Conservation (phyloP, 2,888 invertebrate genomes). For the Lasioglossum marginatum region DNA sequence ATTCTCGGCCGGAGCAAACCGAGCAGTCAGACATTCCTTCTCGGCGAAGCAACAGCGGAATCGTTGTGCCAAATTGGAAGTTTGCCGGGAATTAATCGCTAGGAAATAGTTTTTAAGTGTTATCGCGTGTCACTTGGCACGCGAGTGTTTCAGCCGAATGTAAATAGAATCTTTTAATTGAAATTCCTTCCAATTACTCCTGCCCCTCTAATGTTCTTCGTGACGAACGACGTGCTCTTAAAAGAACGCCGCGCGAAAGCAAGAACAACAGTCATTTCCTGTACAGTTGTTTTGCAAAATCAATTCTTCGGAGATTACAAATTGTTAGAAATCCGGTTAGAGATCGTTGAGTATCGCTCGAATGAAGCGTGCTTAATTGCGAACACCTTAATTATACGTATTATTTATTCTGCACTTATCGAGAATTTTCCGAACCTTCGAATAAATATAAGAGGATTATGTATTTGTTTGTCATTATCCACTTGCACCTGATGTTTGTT, state of each 20-base stretch:
- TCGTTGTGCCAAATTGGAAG: conserved; percentile 21
- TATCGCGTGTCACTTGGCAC: conserved; percentile 24
- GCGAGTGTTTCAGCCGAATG: not conserved
- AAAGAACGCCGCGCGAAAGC: not conserved
- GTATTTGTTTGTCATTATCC: not conserved
- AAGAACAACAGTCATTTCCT: not conserved
- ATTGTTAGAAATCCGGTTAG: not conserved
- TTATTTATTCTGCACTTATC: not conserved
- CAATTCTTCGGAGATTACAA: not conserved
- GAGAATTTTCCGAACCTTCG: not conserved
- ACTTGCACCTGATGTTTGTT: not conserved
- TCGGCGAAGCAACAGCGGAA: conserved; percentile 3
- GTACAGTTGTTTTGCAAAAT: not conserved
- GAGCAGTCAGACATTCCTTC: conserved; percentile 18
- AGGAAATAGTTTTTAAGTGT: conserved; percentile 28
- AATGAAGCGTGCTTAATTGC: not conserved
- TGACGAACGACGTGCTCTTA: not conserved
- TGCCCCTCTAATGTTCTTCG: not conserved
- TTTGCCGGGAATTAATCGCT: conserved; percentile 32
- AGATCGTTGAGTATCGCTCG: not conserved
- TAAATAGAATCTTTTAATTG: conserved; percentile 19
- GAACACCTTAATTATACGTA: not conserved
- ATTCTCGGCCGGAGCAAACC: not conserved
- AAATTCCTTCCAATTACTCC: not conserved
- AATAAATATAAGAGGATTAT: not conserved